Base-by-base conservation (phyloP, 64 coral and sea anemone species). In the Montipora sp. region DNA sequence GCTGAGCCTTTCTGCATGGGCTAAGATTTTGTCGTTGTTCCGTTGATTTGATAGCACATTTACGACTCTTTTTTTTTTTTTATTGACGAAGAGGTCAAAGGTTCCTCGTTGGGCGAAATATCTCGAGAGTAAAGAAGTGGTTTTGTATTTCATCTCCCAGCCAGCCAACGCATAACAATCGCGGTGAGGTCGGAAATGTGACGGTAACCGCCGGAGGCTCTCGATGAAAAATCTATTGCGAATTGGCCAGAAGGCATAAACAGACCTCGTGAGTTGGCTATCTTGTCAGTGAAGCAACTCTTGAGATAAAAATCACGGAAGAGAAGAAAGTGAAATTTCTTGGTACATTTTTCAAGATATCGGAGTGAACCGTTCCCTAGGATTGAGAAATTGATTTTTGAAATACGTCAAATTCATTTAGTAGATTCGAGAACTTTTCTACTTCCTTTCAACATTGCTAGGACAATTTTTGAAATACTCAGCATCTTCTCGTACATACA, bases 181-280 rank as follows among this genome's bases (percentile, higher is more conserved):
- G 10, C 71, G 82, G 65, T 50, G 82, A 45, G 61, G 82, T 85
- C 82, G 82, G 82, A 85, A 85, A 85, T 85, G 60, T 68, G 60
- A n/a, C 6, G 80, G 59, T 57, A 59, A 36, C 46, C 73, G 73
- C 43, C 43, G 73, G 7, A 75, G 24, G 2, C 11, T 43, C 36
- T 13, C 73, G 73, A 45, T 46, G 73, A 75, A 75, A 75, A 45
- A 75, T 75, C 44, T 36, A 75, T 75, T 13, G 4, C 11, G 36
- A 36, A 36, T 36, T 36, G 36, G 36, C 36, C 36, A 36, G 36
- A 2, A 36, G 36, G 36, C 2, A 36, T 36, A 36, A 36, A 36
- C 36, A 36, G 36, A 36, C 36, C 36, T 36, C 36, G 36, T 36
- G 36, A 36, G 36, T 36, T 36, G 36, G 36, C 36, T 36, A 36